Evolutionary conservation across 2,113 vertebrate genomes (phyloP), one percentile per base, ranked within the genome.

Genomic region (Grammomys dolichurus): DNA sequence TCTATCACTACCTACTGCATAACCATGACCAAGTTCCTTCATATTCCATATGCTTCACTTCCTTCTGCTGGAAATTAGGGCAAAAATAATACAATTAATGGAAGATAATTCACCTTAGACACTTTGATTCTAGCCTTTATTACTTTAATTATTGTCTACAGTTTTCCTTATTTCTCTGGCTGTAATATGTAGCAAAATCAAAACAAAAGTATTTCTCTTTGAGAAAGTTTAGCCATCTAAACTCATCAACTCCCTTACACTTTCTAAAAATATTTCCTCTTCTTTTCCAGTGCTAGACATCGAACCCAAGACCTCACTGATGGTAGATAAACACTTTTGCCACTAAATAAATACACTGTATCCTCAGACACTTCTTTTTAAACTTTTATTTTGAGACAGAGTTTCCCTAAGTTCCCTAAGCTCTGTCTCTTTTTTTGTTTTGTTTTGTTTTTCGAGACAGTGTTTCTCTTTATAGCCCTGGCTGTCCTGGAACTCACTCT

Each of bases 191-290:
- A 73, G 36, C 36, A 43, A 40, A 86, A 80, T 69, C 28, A 56
- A 51, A 51, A 81, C 46, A 43, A 17, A 70, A 81, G 65, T 92
- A 81, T 91, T 92, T 82, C 22, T 84, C 51, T 94, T 78, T 40
- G 22, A 73, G 40, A 78, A 72, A 17, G 31, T 51, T 78, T 89
- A 82, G 12, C 11, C 12, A 60, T 75, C 19, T 40, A 40, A 40
- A 40, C 40, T 48, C 22, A 17, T 86, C 33, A 54, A n/a, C 20
- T 72, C 33, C 33, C 36, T n/a, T 87, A 40, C 58, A 65, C 60
- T 19, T 28, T 63, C 43, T 19, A 67, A 67, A 46, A 65, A 85
- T 9, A 85, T 60, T 43, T 65, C 33, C 28, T 28, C 14, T 63
- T 84, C 31, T 85, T n/a, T 51, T 36, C 36, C 65, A 88, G 46